A percentile compares a stretch with the other conserved stretches of the same genome.
Evolutionary conservation across 2,113 vertebrate genomes (phyloP).

Genomic region (Holacanthus passer): DNA sequence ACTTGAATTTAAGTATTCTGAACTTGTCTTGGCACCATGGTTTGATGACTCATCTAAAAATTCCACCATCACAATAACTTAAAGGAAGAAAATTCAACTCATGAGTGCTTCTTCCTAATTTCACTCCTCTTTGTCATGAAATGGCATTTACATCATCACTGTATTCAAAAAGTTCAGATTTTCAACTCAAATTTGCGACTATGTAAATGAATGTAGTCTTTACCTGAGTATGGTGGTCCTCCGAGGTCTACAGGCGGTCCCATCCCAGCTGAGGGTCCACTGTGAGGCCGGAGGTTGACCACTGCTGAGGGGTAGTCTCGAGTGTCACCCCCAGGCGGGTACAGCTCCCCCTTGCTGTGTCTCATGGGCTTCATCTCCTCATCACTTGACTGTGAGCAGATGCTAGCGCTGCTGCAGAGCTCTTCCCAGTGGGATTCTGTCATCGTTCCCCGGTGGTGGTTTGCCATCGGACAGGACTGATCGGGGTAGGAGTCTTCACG

Average conservation of each 20-base stretch:
- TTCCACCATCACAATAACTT: too few relatives aligned
- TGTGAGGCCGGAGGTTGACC: conserved; percentile 80
- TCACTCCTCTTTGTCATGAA: too few relatives aligned
- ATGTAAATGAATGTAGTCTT: neutral
- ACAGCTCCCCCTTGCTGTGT: conserved; percentile 74
- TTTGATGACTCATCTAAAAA: too few relatives aligned
- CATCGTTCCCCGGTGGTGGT: conserved; percentile 73
- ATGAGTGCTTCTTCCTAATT: too few relatives aligned
- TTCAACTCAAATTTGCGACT: too few relatives aligned
- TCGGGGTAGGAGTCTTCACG: conserved; percentile 85
- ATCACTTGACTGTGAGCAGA: conserved; percentile 88
- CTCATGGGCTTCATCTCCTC: conserved; percentile 83
- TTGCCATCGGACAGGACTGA: conserved; percentile 83
- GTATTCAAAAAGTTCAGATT: too few relatives aligned
- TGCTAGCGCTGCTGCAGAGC: conserved; percentile 86
- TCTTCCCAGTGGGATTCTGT: conserved; percentile 83
- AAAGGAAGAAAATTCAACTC: too few relatives aligned
- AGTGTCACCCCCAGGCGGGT: conserved; percentile 60
- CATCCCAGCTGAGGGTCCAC: conserved; percentile 63
- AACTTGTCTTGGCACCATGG: too few relatives aligned
- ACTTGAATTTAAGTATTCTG: too few relatives aligned
- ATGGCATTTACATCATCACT: too few relatives aligned
- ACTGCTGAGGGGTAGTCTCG: conserved; percentile 81
- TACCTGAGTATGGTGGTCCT: conserved; percentile 83
- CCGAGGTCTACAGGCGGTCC: conserved; percentile 71